Conservation (phyloP, 2,113 vertebrate genomes). For the Suricata suricatta region DNA sequence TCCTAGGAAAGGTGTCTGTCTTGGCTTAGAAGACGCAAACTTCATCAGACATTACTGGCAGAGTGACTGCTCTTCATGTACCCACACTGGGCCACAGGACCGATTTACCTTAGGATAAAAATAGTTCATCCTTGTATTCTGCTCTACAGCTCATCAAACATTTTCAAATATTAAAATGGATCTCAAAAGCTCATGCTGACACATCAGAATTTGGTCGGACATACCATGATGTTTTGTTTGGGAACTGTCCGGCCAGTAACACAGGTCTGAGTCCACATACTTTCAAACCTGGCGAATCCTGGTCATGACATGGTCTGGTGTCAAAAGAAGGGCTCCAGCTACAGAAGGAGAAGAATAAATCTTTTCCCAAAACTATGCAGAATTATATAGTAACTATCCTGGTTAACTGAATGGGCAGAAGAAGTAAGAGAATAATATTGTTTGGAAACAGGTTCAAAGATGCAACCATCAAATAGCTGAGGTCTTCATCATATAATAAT, state of each 20-base stretch:
- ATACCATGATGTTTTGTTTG: neutral
- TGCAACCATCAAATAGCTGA: neutral
- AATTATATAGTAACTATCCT: slow-evolving; percentile 60
- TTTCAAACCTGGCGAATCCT: neutral
- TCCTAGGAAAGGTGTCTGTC: neutral
- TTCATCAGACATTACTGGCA: neutral
- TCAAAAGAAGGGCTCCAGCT: neutral
- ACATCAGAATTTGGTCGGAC: neutral
- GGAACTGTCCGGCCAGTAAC: neutral
- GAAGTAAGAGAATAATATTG: slow-evolving; percentile 71
- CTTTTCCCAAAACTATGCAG: neutral
- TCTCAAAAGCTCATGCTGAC: neutral
- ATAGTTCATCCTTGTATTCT: neutral
- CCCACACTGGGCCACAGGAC: neutral
- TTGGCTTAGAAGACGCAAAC: neutral
- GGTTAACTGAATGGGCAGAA: slow-evolving; percentile 64
- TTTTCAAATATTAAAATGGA: neutral
- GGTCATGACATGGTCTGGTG: neutral
- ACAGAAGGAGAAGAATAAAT: neutral
- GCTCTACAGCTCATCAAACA: slow-evolving; percentile 31
- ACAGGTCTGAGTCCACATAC: neutral
- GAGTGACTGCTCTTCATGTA: neutral
- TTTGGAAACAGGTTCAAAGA: slow-evolving; percentile 70
- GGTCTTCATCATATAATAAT: neutral
- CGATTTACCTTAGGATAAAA: slow-evolving; percentile 1